A percentile compares a stretch with the other conserved stretches of the same genome.
Evolutionary conservation across 2,113 vertebrate species (phyloP).

Genomic region (Lophura nycthemera): DNA sequence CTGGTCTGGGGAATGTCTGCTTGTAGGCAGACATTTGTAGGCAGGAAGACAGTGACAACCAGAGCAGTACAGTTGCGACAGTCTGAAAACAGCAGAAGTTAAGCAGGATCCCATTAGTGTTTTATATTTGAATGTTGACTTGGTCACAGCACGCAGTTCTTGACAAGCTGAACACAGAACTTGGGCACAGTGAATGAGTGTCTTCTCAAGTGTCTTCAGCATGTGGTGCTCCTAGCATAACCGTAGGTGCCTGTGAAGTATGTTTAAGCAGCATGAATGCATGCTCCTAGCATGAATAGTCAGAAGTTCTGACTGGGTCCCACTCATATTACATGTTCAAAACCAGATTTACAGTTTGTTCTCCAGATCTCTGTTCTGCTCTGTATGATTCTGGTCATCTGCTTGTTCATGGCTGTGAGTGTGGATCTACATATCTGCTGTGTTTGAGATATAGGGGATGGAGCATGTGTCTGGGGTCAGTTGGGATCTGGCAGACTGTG

Average conservation of each 20-base stretch:
- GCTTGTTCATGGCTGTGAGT: background rate
- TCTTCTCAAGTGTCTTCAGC: background rate
- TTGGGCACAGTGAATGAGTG: background rate
- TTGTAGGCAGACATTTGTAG: background rate
- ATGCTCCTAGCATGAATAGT: background rate
- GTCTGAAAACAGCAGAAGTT: background rate
- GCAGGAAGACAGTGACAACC: background rate
- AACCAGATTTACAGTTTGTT: background rate
- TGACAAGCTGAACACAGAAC: background rate
- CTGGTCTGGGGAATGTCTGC: background rate
- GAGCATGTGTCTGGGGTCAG: background rate
- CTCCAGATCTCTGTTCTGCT: background rate
- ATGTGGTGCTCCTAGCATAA: background rate
- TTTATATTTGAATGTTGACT: background rate
- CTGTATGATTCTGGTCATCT: background rate
- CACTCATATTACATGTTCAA: background rate
- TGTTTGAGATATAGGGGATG: background rate
- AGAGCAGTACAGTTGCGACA: background rate
- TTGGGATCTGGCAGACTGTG: background rate
- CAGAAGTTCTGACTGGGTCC: background rate
- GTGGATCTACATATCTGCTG: background rate
- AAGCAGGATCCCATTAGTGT: background rate
- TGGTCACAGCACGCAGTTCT: background rate
- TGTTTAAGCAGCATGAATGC: background rate
- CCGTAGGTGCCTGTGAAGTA: background rate